These are phyloP conservation scores for Gymnoscelis rufifasciata DNA, from an alignment of 2,888 invertebrate species.

Conservation along the genomic window DNA sequence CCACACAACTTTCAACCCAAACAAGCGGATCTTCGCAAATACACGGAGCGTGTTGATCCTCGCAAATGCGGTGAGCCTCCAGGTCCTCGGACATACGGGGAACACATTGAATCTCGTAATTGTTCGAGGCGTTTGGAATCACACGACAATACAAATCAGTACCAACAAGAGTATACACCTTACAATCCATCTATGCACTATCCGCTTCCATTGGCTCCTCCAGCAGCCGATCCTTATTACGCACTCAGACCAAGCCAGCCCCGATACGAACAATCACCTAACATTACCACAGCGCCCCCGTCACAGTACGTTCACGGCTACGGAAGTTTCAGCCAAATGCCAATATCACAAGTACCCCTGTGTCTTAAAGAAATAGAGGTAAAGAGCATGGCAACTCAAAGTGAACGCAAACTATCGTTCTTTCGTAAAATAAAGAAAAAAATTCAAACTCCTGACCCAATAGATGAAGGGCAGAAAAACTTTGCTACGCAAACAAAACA, in stretches of 20 bases:
- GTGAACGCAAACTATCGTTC: slow-evolving; percentile 56
- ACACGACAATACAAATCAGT: neutral
- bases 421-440: slow-evolving; percentile 54
- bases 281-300: slow-evolving; percentile 30
- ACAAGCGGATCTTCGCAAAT: neutral
- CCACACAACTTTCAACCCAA: neutral
- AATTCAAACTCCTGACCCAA: slow-evolving; percentile 27
- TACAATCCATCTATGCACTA: slow-evolving; percentile 21
- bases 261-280: slow-evolving; percentile 8
- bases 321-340: slow-evolving; percentile 35
- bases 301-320: slow-evolving; percentile 30
- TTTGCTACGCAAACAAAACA: slow-evolving; percentile 38
- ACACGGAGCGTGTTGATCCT: neutral
- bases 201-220: neutral
- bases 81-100: neutral
- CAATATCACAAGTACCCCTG: slow-evolving; percentile 52
- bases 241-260: slow-evolving; percentile 11
- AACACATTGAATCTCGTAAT: neutral
- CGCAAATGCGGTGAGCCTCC: neutral
- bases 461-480: slow-evolving; percentile 27
- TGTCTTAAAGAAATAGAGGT: slow-evolving; percentile 69
- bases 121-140: neutral
- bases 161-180: slow-evolving; percentile 18
- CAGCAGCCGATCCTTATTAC: slow-evolving; percentile 13
- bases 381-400: slow-evolving; percentile 64